Evolutionary conservation across 35 echinoderm and acorn worm genomes (phyloP), one percentile per base, ranked within the genome.

Genomic region (Nesometra sesokonis): DNA sequence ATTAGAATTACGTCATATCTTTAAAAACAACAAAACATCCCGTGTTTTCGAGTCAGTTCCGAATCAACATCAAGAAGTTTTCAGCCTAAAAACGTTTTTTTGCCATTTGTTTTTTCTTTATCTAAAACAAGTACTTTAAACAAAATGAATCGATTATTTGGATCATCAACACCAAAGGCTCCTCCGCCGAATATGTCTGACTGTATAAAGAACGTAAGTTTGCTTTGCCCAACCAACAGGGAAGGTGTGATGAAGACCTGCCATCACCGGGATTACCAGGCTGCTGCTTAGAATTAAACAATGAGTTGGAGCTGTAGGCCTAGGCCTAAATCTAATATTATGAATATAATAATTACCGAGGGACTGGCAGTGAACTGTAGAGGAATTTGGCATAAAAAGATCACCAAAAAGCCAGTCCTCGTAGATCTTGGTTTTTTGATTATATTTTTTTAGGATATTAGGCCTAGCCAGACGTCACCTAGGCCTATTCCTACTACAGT

Each of bases 101-200:
- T 13, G 23, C 11, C 2, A 27, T 17, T 19, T 27, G 2, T 67
- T 67, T 19, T 67, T 67, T 27, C 52, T 67, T 67, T 13, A 67
- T 19, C 23, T 67, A 1, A 19, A 11, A 27, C 2, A 67, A 67
- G 2, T 27, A 11, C 52, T 13, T 2, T 27, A 19, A 2, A 11
- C 82, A 91, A 91, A 32, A 94, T 94, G 93, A 94, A 94, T 84
- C 81, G 93, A 29, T 40, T 94, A 35, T 94, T 94, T 89, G 93
- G 93, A 86, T 85, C 77, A 77, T 77, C 85, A 88, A 94, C 91
- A 79, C 76, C 89, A 0, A 94, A 94, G 46, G 93, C 32, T 77
- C 93, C 93, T 34, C 93, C 93, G 31, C 89, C 93, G 34, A 94
- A 89, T 91, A 78, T 94, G 13, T 36, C 30, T 32, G 86, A 94